phyloP scores from a whole-genome alignment of 2,888 invertebrate species.

The Gnatocerus cornutus region DNA sequence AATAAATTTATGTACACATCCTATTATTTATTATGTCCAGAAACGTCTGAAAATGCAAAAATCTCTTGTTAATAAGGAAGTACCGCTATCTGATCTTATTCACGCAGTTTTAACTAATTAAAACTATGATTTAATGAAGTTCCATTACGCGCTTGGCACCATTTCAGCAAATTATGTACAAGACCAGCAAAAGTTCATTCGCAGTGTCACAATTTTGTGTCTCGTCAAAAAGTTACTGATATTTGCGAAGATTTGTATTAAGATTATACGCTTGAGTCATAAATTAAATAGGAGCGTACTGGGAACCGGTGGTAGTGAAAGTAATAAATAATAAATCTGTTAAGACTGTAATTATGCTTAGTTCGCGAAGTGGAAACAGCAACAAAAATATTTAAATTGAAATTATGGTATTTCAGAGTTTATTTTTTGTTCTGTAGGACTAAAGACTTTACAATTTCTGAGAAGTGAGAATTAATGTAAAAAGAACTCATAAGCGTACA shows the following conservation, averaged over 20 bases:
- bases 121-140: slow-evolving; percentile 41
- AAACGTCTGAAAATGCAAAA: slow-evolving; percentile 14
- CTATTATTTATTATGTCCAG: slow-evolving; percentile 4
- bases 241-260: no score
- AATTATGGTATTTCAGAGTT: no score
- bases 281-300: slow-evolving; percentile 26
- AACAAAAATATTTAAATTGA: no score
- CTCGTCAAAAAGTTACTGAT: background rate
- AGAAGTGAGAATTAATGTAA: background rate
- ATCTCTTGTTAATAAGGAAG: slow-evolving; percentile 30
- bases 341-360: slow-evolving; percentile 15
- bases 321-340: slow-evolving; percentile 30
- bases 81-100: slow-evolving; percentile 43
- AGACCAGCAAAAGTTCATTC: slow-evolving; percentile 4
- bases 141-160: slow-evolving; percentile 43
- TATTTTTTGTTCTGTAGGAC: no score
- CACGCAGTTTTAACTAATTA: slow-evolving; percentile 45
- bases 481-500: background rate
- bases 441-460: background rate
- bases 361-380: background rate
- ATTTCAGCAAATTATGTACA: slow-evolving; percentile 38
- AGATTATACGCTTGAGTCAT: slow-evolving; percentile 1
- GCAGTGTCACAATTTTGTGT: background rate
- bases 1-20: background rate
- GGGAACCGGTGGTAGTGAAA: slow-evolving; percentile 23